Base-by-base conservation (phyloP, 2,888 invertebrate species). In the Actias luna region DNA sequence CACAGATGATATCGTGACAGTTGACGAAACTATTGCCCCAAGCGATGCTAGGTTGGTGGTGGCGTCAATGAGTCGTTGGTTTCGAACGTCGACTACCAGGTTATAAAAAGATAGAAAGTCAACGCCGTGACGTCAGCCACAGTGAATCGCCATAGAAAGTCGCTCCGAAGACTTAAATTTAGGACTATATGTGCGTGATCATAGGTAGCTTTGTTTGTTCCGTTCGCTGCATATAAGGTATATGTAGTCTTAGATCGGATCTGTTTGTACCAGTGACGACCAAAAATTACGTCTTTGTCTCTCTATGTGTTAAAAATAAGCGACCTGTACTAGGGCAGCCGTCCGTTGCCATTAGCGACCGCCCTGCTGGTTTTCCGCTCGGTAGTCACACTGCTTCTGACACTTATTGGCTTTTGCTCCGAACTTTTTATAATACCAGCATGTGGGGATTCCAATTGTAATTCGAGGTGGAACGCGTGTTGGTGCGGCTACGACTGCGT, bases 101-200 rank as follows among this genome's bases (percentile, higher is more conserved):
- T 50, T 61, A 55, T 60, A 67, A 62, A 33, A 42, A 12, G 46
- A 14, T 35, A 65, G 57, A 59, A 65, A 65, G 58, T 67, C 65
- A 18, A 63, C 63, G 7, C 65, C 64, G 63, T 60, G 1, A 65
- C 63, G 52, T 63, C 61, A 22, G 63, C 65, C 8, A 65, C 39
- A 39, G 50, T 59, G 33, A 65, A 65, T n/a, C 58, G 58, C 65
- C 63, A 65, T 8, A 22, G 12, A 55, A 63, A 63, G 33, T 33
- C 8, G 5, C 33, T 33, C 33, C 33, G 33, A 33, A 33, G 33
- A 33, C 33, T 8, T 8, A 36, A 16, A n/a, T 59, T 59, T 33
- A 59, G 36, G 5, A n/a, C 29, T 25, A 59, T 25, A 18, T 59
- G 16, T 16, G 36, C 36, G 46, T 42, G 42, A 18, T 42, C 59